Percentiles rank a stretch among this genome's conserved stretches.
Conservation (phyloP, 2,888 invertebrate genomes). For the Seira sanloemensis region DNA sequence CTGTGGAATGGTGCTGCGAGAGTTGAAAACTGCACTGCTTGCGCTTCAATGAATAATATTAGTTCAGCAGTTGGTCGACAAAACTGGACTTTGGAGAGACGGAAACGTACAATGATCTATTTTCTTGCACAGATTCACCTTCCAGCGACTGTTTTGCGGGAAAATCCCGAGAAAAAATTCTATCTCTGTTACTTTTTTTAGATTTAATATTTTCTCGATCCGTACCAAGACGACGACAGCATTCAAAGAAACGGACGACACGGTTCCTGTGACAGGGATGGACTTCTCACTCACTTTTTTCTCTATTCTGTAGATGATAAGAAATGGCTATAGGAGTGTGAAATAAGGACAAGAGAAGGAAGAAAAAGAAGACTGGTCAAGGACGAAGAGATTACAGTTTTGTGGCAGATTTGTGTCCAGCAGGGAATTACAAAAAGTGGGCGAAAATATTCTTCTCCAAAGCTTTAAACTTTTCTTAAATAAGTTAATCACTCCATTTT, state of each 20-base stretch:
- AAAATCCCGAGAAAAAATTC: neutral
- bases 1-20: neutral
- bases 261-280: conserved; percentile 42
- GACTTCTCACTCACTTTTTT: conserved; percentile 24
- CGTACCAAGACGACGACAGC: neutral
- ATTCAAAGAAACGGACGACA: conserved; percentile 22
- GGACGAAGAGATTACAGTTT: neutral
- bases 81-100: neutral
- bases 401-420: too few relatives aligned
- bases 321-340: too few relatives aligned
- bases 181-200: neutral
- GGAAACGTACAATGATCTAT: neutral
- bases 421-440: neutral
- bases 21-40: conserved; percentile 31
- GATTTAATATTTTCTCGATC: neutral
- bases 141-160: neutral
- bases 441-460: too few relatives aligned
- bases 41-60: conserved; percentile 41
- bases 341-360: neutral
- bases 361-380: neutral
- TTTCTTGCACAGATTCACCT: neutral
- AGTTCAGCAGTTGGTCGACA: neutral
- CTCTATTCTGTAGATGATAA: neutral
- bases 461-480: neutral
- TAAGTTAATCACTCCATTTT: neutral